Evolutionary conservation across 2,113 vertebrate genomes (phyloP).

Genomic region (Trichomycterus rosablanca): DNA sequence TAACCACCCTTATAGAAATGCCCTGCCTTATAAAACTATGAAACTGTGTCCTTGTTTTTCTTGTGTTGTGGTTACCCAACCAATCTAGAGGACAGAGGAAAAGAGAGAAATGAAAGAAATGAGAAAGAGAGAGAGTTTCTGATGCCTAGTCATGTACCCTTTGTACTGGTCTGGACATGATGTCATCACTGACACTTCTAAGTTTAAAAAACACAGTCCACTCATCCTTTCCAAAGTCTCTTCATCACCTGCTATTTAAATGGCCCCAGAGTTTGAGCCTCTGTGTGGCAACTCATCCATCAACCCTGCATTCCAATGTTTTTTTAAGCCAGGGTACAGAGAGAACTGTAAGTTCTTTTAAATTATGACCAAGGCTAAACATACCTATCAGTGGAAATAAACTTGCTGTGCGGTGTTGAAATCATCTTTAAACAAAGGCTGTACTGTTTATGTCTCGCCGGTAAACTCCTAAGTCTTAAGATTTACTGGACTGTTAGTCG

Average conservation of each 20-base stretch:
- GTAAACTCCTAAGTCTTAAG: too few relatives aligned
- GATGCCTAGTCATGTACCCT: too few relatives aligned
- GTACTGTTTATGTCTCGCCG: conserved; percentile 41
- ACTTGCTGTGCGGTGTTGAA: conserved; percentile 52
- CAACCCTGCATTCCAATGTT: conserved; percentile 52
- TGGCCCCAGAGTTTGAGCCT: conserved; percentile 40
- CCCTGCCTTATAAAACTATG: too few relatives aligned
- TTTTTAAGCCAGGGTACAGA: conserved; percentile 50
- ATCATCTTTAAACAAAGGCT: conserved; percentile 49
- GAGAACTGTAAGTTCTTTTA: conserved; percentile 52
- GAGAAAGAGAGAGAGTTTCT: conserved; percentile 14
- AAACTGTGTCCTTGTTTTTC: conserved; percentile 41
- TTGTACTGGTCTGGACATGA: conserved; percentile 43
- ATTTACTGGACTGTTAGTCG: too few relatives aligned
- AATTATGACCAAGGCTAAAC: conserved; percentile 41
- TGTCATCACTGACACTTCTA: conserved; percentile 48
- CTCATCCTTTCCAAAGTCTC: not conserved
- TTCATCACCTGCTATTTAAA: conserved; percentile 54
- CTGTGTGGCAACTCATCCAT: conserved; percentile 55
- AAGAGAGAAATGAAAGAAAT: conserved; percentile 28
- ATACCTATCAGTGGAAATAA: conserved; percentile 52
- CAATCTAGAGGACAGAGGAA: not conserved
- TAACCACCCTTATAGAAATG: too few relatives aligned
- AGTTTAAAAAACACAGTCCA: too few relatives aligned
- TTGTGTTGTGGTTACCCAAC: conserved; percentile 40